Evolutionary conservation across 1,140 invertebrate species (phyloP).

Genomic region (Drosophila insularis): DNA sequence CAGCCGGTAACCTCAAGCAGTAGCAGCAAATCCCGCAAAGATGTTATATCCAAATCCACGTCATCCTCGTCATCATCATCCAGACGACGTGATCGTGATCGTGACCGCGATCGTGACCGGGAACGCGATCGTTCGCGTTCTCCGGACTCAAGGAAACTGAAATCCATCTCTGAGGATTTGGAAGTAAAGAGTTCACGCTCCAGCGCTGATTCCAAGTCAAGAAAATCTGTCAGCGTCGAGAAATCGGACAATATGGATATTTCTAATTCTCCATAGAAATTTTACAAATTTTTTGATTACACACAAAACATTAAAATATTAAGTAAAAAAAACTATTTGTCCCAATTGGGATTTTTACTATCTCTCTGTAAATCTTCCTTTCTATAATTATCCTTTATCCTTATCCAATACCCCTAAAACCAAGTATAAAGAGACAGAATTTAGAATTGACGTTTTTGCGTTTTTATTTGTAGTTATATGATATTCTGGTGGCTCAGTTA

Average conservation of each 20-base stretch:
- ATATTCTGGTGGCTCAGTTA: too few species aligned
- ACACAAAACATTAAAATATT: slow-evolving; percentile 25
- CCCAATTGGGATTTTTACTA: slow-evolving; percentile 15
- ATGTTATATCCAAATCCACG: slow-evolving; percentile 38
- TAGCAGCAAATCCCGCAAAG: slow-evolving; percentile 68
- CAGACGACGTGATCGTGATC: slow-evolving; percentile 47
- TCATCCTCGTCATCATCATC: slow-evolving; percentile 64
- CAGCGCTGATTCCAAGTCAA: slow-evolving; percentile 62
- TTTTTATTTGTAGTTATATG: slow-evolving; percentile 17
- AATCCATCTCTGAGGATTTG: slow-evolving; percentile 69
- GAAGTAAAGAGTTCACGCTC: slow-evolving; percentile 76
- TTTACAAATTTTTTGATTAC: slow-evolving; percentile 29
- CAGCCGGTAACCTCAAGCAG: slow-evolving; percentile 31
- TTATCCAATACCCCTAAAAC: not conserved
- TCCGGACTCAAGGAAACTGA: slow-evolving; percentile 69
- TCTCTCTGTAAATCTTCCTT: slow-evolving; percentile 13
- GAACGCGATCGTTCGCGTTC: slow-evolving; percentile 68
- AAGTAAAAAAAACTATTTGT: slow-evolving; percentile 36
- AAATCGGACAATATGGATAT: slow-evolving; percentile 86
- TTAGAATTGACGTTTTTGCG: slow-evolving; percentile 30
- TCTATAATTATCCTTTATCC: slow-evolving; percentile 26
- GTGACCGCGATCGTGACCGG: slow-evolving; percentile 29
- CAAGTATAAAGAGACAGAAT: slow-evolving; percentile 50
- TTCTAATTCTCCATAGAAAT: slow-evolving; percentile 82
- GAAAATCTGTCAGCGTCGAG: slow-evolving; percentile 82